Percentiles rank a stretch among this genome's conserved stretches.
Evolutionary conservation across 2,113 vertebrate species (phyloP).

Genomic region (Cryptomyrus ogoouensis): DNA sequence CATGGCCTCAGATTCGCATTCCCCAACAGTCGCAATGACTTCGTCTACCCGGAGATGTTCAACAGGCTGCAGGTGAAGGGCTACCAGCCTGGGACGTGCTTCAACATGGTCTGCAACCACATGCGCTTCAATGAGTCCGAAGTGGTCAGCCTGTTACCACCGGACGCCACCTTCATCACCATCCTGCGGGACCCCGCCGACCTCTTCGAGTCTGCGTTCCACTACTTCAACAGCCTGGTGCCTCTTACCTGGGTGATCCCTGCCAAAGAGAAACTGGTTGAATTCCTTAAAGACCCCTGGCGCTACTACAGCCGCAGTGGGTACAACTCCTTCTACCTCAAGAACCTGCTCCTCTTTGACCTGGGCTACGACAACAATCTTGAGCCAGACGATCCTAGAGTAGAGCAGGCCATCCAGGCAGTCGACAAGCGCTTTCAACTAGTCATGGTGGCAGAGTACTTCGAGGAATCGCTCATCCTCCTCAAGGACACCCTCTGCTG

Average conservation of each 20-base stretch:
- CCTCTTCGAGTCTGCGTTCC: slow-evolving; percentile 90
- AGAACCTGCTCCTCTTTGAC: slow-evolving; percentile 86
- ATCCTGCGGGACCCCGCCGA: slow-evolving; percentile 81
- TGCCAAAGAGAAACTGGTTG: slow-evolving; percentile 65
- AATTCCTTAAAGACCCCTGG: slow-evolving; percentile 71
- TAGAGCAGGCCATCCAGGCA: slow-evolving; percentile 61
- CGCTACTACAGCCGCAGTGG: slow-evolving; percentile 69
- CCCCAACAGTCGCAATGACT: slow-evolving; percentile 80
- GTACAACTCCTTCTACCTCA: slow-evolving; percentile 88
- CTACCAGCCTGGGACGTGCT: slow-evolving; percentile 77
- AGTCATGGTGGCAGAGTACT: slow-evolving; percentile 83
- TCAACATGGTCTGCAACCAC: slow-evolving; percentile 90
- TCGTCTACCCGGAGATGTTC: slow-evolving; percentile 81
- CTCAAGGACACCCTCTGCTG: slow-evolving; percentile 84
- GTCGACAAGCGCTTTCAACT: slow-evolving; percentile 74
- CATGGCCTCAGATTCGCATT: slow-evolving; percentile 80
- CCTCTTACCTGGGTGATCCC: slow-evolving; percentile 81
- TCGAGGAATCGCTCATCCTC: slow-evolving; percentile 88
- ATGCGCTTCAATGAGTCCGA: slow-evolving; percentile 83
- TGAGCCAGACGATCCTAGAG: slow-evolving; percentile 59
- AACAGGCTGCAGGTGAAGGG: slow-evolving; percentile 72
- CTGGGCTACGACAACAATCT: slow-evolving; percentile 80
- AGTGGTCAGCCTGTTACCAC: slow-evolving; percentile 69
- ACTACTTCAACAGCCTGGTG: slow-evolving; percentile 73
- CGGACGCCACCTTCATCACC: slow-evolving; percentile 68